Evolutionary conservation across 2,797 vertebrate species (phyloP), one percentile per base, ranked within the genome.

Genomic region (Rousettus madagascariensis): DNA sequence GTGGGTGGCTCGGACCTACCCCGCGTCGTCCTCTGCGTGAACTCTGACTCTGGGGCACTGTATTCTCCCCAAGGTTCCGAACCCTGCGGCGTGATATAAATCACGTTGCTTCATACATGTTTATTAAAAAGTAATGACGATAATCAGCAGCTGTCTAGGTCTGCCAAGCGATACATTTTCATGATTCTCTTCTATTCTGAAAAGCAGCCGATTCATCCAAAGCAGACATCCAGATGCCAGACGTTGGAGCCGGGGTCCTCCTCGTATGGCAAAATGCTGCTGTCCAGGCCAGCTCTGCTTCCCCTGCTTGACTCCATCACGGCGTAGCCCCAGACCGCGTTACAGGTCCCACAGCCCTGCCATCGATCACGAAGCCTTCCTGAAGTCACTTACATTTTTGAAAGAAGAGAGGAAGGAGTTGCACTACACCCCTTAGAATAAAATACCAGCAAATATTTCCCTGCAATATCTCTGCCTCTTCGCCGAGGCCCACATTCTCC

Each of bases 21-120:
- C 33, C 30, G 90, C 95, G 68, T 91, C 90, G 69, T 17, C 41
- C 87, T 57, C 28, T 82, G 94, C 86, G 77, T 79, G 7, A 28
- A 1, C 8, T 4, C 57, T 0, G 71, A 94, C 88, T 94, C 96
- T 26, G 78, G 93, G 93, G 66, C 30, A 86, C 91, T 0, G 0
- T 4, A 16, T 46, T 74, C 78, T 59, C 43, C 79, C 93, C 75
- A 16, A 57, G 88, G 74, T 49, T 85, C 26, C 0, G 22, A 95
- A 13, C 51, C 49, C 49, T 1, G 0, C 33, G 41, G 59, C n/a
- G 51, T 46, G 77, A 53, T 57, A 24, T 36, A 75, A 65, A 61
- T 19, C 77, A 22, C 79, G 51, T 74, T 86, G 83, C 77, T 75
- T 65, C 79, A 61, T 43, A 41, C 74, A 9, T 43, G 57, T 24